Base-by-base conservation (phyloP, 2,797 vertebrate species). In the Amazona ochrocephala region DNA sequence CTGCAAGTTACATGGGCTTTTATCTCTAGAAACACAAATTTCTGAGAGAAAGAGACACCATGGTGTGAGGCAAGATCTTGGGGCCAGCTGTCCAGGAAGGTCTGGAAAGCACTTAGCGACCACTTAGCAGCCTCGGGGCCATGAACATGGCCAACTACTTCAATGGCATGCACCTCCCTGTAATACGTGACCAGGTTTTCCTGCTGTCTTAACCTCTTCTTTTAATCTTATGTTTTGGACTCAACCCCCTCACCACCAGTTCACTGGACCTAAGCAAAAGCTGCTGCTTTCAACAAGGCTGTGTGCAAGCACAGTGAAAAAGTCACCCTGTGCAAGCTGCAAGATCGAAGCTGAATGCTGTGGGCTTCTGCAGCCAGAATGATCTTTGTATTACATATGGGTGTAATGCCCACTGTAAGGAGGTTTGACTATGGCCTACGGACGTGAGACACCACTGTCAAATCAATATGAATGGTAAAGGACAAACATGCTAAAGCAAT, bases 341-440 rank as follows among this genome's bases (percentile, higher is more conserved):
- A 1, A 84, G 45, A 73, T 51, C 0, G 2, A 84, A 82, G 32
- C 53, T 76, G 86, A 53, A 68, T 56, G 67, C 39, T 54, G 20
- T 14, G 16, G 50, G 42, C 37, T 94, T 22, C 66, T 62, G 84
- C 72, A 85, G 60, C 75, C 67, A 94, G 45, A 83, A 87, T 44
- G 34, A 70, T 84, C 61, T 91, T 83, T 95, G 62, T 91, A 39
- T 87, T 85, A 32, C n/a, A 5, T 21, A 11, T 50, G 32, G 39
- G 71, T 58, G 53, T 83, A 93, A 82, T 79, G 75, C 24, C 68
- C 77, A n/a, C 67, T 87, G 29, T 87, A 94, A 93, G 75, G 83
- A 93, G 79, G 70, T 91, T 88, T 94, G 79, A 86, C 91, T 94
- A 72, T 80, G 83, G 91, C 88, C 83, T 90, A 85, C 19, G 7